These are phyloP conservation scores for Paratrypauchen microcephalus DNA, from an alignment of 2,797 vertebrate species.

Conservation along the genomic window DNA sequence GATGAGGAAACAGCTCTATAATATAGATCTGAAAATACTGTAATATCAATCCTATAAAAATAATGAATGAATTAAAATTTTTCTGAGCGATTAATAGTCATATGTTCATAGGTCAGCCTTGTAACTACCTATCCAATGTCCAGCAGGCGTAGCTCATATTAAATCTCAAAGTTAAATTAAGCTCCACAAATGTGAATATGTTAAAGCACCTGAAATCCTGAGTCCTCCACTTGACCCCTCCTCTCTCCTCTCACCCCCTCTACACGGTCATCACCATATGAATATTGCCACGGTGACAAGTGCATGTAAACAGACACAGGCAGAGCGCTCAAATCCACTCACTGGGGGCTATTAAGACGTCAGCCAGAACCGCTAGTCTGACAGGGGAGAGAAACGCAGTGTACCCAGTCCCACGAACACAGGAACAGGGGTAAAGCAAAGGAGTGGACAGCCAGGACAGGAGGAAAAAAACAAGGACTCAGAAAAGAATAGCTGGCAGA, in stretches of 20 bases:
- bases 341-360: conserved; percentile 99
- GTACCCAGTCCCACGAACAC: conserved; percentile 69
- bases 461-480: conserved; percentile 43
- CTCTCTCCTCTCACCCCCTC: conserved; percentile 3
- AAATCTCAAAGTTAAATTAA: background rate
- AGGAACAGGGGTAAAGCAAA: conserved; percentile 32
- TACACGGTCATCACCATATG: conserved; percentile 93
- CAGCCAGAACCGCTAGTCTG: conserved; percentile 89
- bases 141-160: background rate
- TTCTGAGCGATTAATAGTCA: background rate
- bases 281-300: conserved; percentile 99
- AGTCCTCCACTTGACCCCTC: background rate
- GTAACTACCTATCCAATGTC: background rate
- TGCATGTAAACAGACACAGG: conserved; percentile 97
- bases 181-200: background rate
- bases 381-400: conserved; percentile 60
- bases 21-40: no score
- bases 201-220: conserved; percentile 12
- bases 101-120: background rate
- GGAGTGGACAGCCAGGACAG: conserved; percentile 50
- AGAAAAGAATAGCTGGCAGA: conserved; percentile 88
- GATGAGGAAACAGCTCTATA: no score
- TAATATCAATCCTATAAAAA: no score
- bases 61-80: background rate
- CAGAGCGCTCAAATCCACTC: conserved; percentile 98